Evolutionary conservation across 2,113 vertebrate species (phyloP).

Genomic region (Chelonoidis abingdonii): DNA sequence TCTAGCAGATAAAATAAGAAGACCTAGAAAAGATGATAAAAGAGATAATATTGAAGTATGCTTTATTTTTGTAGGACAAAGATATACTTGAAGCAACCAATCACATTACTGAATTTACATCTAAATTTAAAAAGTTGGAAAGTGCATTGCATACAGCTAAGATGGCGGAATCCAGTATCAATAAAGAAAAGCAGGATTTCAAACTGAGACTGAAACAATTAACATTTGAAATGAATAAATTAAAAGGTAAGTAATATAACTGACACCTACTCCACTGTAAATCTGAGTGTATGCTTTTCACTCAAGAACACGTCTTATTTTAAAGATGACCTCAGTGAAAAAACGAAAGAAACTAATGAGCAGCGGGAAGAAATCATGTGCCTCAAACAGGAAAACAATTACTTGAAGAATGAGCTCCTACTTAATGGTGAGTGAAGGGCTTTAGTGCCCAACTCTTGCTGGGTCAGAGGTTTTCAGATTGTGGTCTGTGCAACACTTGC

Average conservation of each 20-base stretch:
- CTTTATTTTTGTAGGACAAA: constrained; percentile 80
- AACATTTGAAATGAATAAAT: constrained; percentile 71
- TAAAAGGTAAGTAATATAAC: constrained; percentile 82
- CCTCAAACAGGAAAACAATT: constrained; percentile 87
- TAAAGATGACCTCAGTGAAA: constrained; percentile 87
- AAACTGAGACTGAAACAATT: constrained; percentile 77
- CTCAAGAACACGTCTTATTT: constrained; percentile 32
- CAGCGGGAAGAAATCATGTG: constrained; percentile 88
- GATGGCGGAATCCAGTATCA: constrained; percentile 71
- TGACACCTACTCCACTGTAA: background rate
- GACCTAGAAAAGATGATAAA: background rate
- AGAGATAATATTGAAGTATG: background rate
- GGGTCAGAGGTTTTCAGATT: background rate
- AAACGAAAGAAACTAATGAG: constrained; percentile 84
- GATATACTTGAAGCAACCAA: constrained; percentile 84
- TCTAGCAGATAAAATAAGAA: background rate
- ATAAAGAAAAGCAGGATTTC: constrained; percentile 82
- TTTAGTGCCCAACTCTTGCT: background rate
- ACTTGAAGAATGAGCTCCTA: constrained; percentile 80
- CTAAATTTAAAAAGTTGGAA: constrained; percentile 79
- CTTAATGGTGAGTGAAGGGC: constrained; percentile 77
- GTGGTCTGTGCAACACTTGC: background rate
- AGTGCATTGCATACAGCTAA: constrained; percentile 71
- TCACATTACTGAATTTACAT: constrained; percentile 81
- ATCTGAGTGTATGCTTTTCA: background rate